phyloP scores from a whole-genome alignment of 2,797 vertebrate species.

The Dallia pectoralis region DNA sequence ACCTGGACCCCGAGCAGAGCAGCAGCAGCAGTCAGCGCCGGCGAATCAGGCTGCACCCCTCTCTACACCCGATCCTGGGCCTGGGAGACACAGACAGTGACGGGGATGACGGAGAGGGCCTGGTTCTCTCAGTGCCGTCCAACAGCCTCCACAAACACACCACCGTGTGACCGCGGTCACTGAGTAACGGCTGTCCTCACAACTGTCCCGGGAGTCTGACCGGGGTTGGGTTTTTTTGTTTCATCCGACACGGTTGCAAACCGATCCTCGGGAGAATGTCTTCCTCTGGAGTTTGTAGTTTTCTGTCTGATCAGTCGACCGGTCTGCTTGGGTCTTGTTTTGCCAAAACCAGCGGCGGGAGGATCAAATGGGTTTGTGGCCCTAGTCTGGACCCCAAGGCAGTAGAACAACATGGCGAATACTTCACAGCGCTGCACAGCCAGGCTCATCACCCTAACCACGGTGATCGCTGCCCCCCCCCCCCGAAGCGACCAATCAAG shows the following conservation, averaged over 20 bases:
- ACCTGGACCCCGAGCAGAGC: conserved; percentile 63
- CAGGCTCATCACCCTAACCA: background rate
- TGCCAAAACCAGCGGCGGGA: conserved; percentile 72
- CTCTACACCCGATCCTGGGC: conserved; percentile 50
- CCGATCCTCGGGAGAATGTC: conserved; percentile 23
- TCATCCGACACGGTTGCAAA: conserved; percentile 8
- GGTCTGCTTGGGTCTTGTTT: conserved; percentile 46
- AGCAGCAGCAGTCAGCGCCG: conserved; percentile 45
- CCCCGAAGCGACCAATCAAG: background rate
- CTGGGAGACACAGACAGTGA: conserved; percentile 83
- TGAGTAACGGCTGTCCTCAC: background rate
- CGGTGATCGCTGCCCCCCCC: too few relatives aligned
- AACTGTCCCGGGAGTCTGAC: background rate
- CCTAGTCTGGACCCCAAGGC: conserved; percentile 57
- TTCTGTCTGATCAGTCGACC: conserved; percentile 21
- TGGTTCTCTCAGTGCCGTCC: conserved; percentile 68
- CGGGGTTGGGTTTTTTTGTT: too few relatives aligned
- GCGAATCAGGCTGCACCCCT: conserved; percentile 77
- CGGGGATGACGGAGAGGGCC: conserved; percentile 74
- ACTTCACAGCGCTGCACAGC: conserved; percentile 54
- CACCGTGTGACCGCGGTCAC: conserved; percentile 78
- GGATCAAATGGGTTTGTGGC: conserved; percentile 59
- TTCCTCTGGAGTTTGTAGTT: conserved; percentile 25
- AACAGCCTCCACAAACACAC: conserved; percentile 81
- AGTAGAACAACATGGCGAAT: conserved; percentile 50